These are phyloP conservation scores for Chloroclysta siterata DNA, from an alignment of 2,888 invertebrate genomes.

Conservation along the genomic window DNA sequence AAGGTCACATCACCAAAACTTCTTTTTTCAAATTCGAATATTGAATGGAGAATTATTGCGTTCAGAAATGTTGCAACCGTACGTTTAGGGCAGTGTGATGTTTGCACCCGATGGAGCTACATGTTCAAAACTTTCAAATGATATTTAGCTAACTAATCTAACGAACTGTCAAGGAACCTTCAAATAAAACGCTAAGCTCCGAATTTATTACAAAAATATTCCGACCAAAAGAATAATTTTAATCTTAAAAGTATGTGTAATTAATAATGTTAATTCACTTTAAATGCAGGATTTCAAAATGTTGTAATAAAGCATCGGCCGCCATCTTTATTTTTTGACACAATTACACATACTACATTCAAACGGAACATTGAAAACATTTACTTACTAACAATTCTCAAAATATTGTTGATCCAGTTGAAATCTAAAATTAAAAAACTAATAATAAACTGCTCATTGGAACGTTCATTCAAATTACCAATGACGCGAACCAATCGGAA, in stretches of 20 bases:
- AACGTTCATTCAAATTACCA: constrained; percentile 41
- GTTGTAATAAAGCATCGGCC: too few species aligned
- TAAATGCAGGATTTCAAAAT: too few species aligned
- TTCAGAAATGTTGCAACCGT: constrained; percentile 68
- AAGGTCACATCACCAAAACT: constrained; percentile 82
- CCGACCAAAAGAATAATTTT: too few species aligned
- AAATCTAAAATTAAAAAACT: background rate
- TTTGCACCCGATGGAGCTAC: constrained; percentile 35
- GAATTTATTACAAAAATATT: background rate
- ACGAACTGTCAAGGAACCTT: background rate
- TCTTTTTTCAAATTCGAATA: constrained; percentile 81
- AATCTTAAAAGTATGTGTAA: too few species aligned
- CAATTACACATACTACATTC: too few species aligned
- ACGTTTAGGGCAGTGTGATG: constrained; percentile 63
- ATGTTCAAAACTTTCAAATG: constrained; percentile 26
- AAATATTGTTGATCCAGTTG: background rate
- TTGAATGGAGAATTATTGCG: constrained; percentile 80
- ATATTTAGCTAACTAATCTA: background rate
- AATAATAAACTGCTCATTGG: background rate
- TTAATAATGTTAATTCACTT: too few species aligned
- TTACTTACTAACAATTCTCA: too few species aligned
- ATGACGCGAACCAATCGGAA: constrained; percentile 50
- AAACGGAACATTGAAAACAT: too few species aligned
- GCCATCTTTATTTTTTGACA: too few species aligned
- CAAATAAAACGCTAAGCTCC: background rate